Evolutionary conservation across 2,888 invertebrate species (phyloP), one percentile per base, ranked within the genome.

Genomic region (Stegophylla sp.): DNA sequence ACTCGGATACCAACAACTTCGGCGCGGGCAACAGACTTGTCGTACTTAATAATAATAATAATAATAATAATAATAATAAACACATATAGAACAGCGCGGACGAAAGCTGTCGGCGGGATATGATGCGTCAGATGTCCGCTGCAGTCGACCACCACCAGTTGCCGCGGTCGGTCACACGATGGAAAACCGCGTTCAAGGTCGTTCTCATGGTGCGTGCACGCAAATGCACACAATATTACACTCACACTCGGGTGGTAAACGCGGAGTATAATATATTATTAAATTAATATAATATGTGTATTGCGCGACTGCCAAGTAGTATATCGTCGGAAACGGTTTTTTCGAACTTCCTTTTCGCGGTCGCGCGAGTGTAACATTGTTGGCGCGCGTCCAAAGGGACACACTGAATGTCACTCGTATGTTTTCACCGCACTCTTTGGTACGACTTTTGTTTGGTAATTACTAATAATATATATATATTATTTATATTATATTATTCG

Each of bases 131-230:
- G 51, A n/a, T n/a, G n/a, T n/a, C n/a, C n/a, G n/a, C n/a, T n/a
- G n/a, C n/a, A n/a, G n/a, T 69, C 61, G 69, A 69, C 67, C 56
- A 48, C 53, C 53, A 5, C n/a, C n/a, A n/a, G n/a, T 1, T 7
- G 7, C 7, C 10, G 45, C 45, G 17, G 67, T 79, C 26, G 69
- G 61, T 79, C 51, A 79, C 79, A 79, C 79, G 71, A 79, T 79
- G 71, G 26, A 71, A 79, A 53, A 34, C 51, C 28, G 45, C 9
- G 48, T 71, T 61, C 79, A 71, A 79, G 79, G 79, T 48, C 79
- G 69, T 79, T 79, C 79, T 59, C 79, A 79, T 77, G 26, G n/a
- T 5, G 23, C 20, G 67, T 63, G 56, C 20, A 45, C 61, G 34
- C 7, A n/a, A n/a, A n/a, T n/a, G 7, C 34, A 66, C 34, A 12